phyloP scores from a whole-genome alignment of 2,113 vertebrate species.

The Rhabdomys dilectus region DNA sequence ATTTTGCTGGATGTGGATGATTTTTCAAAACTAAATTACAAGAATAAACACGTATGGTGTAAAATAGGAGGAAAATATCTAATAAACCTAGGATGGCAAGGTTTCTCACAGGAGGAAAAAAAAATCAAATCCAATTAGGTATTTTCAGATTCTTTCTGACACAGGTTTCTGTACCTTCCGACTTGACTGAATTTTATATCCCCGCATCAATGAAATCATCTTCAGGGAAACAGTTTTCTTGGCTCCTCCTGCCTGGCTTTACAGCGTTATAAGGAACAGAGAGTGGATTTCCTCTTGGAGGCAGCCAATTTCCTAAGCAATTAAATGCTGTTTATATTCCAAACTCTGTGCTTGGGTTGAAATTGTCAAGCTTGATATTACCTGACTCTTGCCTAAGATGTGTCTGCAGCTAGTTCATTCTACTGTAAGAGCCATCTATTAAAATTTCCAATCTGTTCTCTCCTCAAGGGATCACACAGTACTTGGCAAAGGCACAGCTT shows the following conservation, averaged over 20 bases:
- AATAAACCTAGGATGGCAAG: constrained; percentile 45
- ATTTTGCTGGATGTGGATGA: constrained; percentile 77
- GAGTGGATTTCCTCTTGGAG: constrained; percentile 77
- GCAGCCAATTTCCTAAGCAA: constrained; percentile 82
- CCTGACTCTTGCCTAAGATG: constrained; percentile 83
- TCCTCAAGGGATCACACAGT: constrained; percentile 86
- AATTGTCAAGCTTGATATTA: constrained; percentile 84
- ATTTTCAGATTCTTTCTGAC: constrained; percentile 59
- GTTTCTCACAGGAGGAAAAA: constrained; percentile 49
- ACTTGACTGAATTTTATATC: constrained; percentile 49
- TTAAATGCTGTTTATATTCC: constrained; percentile 87
- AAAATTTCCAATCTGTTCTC: constrained; percentile 89
- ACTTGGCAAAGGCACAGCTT: constrained; percentile 82
- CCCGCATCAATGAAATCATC: constrained; percentile 60
- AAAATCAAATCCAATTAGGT: constrained; percentile 69
- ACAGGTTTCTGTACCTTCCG: background rate
- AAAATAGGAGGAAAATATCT: accelerated
- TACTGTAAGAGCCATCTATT: constrained; percentile 85
- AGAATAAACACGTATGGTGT: constrained; percentile 72
- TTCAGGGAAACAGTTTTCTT: constrained; percentile 53
- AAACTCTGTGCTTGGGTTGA: constrained; percentile 76
- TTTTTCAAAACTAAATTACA: constrained; percentile 62
- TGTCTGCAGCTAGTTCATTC: constrained; percentile 80
- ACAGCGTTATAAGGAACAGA: constrained; percentile 54
- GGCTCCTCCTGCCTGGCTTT: constrained; percentile 62